phyloP scores from a whole-genome alignment of 2,797 vertebrate species.

The Nyctalus aviator region DNA sequence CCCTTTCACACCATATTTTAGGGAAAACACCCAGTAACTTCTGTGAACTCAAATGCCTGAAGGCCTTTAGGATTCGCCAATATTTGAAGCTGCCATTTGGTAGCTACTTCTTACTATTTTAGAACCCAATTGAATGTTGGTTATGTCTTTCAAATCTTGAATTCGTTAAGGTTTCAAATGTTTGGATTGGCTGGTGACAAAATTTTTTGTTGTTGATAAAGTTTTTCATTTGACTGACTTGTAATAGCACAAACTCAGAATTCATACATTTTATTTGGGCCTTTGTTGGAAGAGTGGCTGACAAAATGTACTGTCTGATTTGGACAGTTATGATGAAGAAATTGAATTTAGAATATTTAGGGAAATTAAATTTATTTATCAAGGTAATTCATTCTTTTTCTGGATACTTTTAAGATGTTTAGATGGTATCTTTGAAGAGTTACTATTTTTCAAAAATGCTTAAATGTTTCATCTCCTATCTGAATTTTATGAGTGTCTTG shows the following conservation, averaged over 20 bases:
- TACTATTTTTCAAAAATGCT: neutral
- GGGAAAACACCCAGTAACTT: neutral
- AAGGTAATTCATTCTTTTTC: conserved; percentile 52
- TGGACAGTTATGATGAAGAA: conserved; percentile 11
- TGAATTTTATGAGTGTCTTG: conserved; percentile 28
- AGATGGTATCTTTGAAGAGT: conserved; percentile 3
- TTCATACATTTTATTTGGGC: neutral
- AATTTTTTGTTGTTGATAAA: conserved; percentile 40
- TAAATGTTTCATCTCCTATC: conserved; percentile 37
- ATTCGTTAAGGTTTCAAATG: conserved; percentile 15
- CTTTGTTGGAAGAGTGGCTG: conserved; percentile 25
- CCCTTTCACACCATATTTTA: neutral
- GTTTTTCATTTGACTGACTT: conserved; percentile 45
- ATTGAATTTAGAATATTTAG: conserved; percentile 26
- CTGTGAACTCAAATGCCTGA: neutral
- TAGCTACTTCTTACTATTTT: neutral
- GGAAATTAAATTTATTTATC: conserved; percentile 3
- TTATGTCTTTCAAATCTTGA: neutral
- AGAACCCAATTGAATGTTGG: neutral
- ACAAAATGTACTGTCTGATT: conserved; percentile 11
- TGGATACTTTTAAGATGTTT: conserved; percentile 7
- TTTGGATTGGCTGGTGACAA: neutral
- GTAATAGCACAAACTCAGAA: conserved; percentile 17
- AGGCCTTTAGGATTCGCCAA: neutral
- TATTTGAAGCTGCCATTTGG: conserved; percentile 9